phyloP scores from a whole-genome alignment of 2,888 invertebrate genomes.

The Lysandra coridon region DNA sequence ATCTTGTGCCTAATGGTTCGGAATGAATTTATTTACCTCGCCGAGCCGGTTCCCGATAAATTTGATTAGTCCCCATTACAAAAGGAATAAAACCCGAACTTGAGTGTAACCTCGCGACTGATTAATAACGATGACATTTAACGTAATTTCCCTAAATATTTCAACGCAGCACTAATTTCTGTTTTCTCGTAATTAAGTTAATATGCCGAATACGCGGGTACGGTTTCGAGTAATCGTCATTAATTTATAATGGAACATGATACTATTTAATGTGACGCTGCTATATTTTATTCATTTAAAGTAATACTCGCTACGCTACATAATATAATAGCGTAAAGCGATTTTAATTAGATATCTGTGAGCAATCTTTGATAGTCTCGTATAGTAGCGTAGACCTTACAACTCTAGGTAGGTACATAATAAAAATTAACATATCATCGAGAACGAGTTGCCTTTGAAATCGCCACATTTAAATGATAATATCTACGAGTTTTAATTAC shows the following conservation, averaged over 20 bases:
- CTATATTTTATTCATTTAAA: not conserved
- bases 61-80: conserved; percentile 54
- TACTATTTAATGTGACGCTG: not conserved
- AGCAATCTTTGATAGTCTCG: too few species aligned
- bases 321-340: not conserved
- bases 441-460: not conserved
- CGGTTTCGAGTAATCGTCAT: not conserved
- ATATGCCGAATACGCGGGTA: not conserved
- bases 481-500: not conserved
- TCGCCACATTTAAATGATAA: not conserved
- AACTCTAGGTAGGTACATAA: not conserved
- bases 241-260: not conserved
- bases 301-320: too few species aligned
- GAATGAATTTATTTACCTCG: conserved; percentile 79
- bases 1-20: conserved; percentile 80
- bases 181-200: conserved; percentile 14
- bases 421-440: not conserved
- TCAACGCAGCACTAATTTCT: conserved; percentile 7
- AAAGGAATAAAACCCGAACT: conserved; percentile 51
- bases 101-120: conserved; percentile 47
- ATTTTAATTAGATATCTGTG: not conserved
- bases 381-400: not conserved
- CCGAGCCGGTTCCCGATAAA: conserved; percentile 69
- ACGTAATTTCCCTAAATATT: conserved; percentile 36
- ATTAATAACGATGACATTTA: conserved; percentile 39